Evolutionary conservation across 1,140 invertebrate genomes (phyloP), one percentile per base, ranked within the genome.

Genomic region (Drosophila nikananu): DNA sequence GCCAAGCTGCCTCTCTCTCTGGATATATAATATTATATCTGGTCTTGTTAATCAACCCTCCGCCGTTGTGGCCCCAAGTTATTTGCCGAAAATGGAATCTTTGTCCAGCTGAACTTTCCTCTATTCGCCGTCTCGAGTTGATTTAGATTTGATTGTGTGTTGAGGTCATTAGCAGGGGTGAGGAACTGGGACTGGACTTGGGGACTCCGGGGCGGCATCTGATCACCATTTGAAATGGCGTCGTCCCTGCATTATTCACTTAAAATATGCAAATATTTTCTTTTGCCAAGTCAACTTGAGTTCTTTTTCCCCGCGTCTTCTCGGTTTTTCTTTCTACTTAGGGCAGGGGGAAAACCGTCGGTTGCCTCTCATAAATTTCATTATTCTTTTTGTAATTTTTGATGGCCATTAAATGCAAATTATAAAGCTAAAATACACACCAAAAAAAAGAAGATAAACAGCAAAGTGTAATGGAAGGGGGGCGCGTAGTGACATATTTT

Each of bases 321-420:
- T 64, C 10, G 65, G 52, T 41, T 42, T 55, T 70, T 49, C 42
- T 61, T 65, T 52, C 41, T 35, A n/a, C 19, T 21, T 13, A 35
- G 32, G 10, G 13, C 9, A 2, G 3, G 0, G 15, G 41, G 60
- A 49, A 42, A 55, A 55, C 7, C 35, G 6, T 8, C 13, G 17
- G 17, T 9, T 12, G 48, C 13, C 21, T 23, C 54, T 59, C 82
- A 86, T 87, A 83, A 84, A 80, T 86, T 83, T 70, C 64, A 68
- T 77, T 83, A 78, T 78, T 83, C 61, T 70, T 73, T 87, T 74
- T 89, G 73, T 89, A 89, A 84, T 78, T 84, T 76, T 77, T 84
- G 81, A 89, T 90, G 84, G 84, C 84, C 84, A 87, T 87, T 87
- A 87, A 87, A 89, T 87, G 86, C 63, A 84, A 87, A 87, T 87